Conservation (phyloP, 2,113 vertebrate genomes). For the Eubucco bourcierii region DNA sequence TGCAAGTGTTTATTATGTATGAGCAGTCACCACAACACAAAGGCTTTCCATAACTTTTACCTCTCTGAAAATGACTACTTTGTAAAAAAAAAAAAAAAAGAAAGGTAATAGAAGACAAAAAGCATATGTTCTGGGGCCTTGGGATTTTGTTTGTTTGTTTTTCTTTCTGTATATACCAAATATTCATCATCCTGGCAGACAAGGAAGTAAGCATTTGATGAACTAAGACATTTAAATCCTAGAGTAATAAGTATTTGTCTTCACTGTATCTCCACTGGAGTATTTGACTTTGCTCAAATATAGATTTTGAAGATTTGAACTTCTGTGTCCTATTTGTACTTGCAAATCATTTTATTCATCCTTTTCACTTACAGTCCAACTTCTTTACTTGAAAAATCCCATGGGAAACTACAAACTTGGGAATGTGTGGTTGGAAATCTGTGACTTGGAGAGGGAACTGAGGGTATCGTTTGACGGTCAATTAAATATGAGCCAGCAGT, state of each 20-base stretch:
- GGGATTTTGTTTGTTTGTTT: too few species aligned
- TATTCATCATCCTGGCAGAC: not conserved
- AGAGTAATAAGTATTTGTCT: not conserved
- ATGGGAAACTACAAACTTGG: too few species aligned
- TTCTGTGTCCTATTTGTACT: not conserved
- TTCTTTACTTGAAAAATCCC: not conserved
- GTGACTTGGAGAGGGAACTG: too few species aligned
- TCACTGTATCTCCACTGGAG: not conserved
- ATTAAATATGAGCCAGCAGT: too few species aligned
- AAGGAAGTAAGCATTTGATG: not conserved
- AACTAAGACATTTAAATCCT: not conserved
- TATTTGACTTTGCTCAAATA: not conserved
- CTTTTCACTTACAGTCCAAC: not conserved
- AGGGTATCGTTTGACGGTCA: too few species aligned
- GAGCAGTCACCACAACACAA: rapidly evolving
- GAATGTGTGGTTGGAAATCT: too few species aligned
- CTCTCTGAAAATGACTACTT: not conserved
- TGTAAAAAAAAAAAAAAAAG: not conserved
- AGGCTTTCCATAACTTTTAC: not conserved
- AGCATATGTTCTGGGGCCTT: too few species aligned
- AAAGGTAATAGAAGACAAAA: not conserved
- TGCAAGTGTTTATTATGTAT: not conserved
- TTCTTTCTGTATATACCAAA: not conserved
- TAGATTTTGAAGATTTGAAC: not conserved
- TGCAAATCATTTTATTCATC: not conserved